A percentile compares a stretch with the other conserved stretches of the same genome.
These are phyloP conservation scores for Vulpes ferrilata DNA, from an alignment of 2,113 vertebrate species.

Conservation along the genomic window DNA sequence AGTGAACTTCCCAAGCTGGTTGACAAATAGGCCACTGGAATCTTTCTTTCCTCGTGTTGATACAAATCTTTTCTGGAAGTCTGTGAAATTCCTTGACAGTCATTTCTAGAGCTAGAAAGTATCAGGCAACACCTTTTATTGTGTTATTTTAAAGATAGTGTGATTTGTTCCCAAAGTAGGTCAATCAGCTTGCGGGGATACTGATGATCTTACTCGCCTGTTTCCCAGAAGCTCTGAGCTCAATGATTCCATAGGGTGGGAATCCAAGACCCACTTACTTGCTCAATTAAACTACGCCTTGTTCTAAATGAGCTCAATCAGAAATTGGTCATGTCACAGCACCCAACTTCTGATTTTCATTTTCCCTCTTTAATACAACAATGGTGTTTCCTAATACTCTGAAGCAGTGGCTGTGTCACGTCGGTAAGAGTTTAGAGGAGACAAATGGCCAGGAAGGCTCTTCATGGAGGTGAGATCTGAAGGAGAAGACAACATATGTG, in stretches of 20 bases:
- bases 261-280: too few species aligned
- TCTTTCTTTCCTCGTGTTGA: background rate
- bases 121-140: background rate
- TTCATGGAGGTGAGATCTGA: background rate
- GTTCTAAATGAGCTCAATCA: background rate
- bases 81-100: background rate
- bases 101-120: background rate
- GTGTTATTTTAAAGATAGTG: background rate
- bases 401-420: background rate
- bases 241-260: background rate
- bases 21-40: background rate
- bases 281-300: background rate
- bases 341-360: background rate
- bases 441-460: background rate
- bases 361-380: background rate
- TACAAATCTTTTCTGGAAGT: background rate
- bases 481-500: background rate
- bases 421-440: background rate
- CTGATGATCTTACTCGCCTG: background rate
- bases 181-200: background rate
- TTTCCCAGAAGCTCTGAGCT: background rate
- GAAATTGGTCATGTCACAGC: background rate
- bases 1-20: background rate
- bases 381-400: background rate
- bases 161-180: background rate